Base-by-base conservation (phyloP, 1,140 invertebrate genomes). In the Drosophila rufa region DNA sequence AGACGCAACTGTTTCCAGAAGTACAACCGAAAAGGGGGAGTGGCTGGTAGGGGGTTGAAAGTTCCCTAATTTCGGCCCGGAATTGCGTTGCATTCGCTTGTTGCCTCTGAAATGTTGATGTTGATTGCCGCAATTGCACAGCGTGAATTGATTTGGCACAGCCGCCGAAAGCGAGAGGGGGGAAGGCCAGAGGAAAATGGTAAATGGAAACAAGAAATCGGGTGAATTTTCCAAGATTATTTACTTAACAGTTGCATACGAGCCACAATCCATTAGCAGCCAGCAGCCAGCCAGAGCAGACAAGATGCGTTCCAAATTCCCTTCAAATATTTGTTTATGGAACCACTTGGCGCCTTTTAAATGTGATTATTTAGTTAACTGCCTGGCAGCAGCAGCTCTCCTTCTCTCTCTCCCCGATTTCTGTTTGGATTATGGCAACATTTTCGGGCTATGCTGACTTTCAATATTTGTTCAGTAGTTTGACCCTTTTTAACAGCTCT, bases 341-440 rank as follows among this genome's bases (percentile, higher is more conserved):
- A 91, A 85, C 82, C 91, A 92, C 85, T 92, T 92, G 91, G 91
- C 91, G 91, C 91, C 91, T 89, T 89, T 92, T 91, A 90, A 92
- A 92, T 91, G 84, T 91, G 84, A 92, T 91, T 91, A 91, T 91
- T 91, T 91, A 91, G 87, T 80, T 83, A 86, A 74, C 62, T 82
- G 70, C 50, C 60, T 38, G 33, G 50, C 50, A 56, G 46, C 22
- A 73, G 64, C 64, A 66, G 30, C 47, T 46, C 27, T 74, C 25
- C 36, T 2, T 47, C 11, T 53, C 33, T 17, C 22, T 46, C n/a
- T 7, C 38, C 9, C 9, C 70, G 43, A 65, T 79, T 70, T 75
- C 55, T 74, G 61, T 82, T 76, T 74, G 68, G 75, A 69, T 73
- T 75, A 67, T 80, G 62, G 57, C 59, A 55, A 38, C 55, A 58